Evolutionary conservation across 2,888 invertebrate species (phyloP), one percentile per base, ranked within the genome.

Genomic region (Thumatha senex): DNA sequence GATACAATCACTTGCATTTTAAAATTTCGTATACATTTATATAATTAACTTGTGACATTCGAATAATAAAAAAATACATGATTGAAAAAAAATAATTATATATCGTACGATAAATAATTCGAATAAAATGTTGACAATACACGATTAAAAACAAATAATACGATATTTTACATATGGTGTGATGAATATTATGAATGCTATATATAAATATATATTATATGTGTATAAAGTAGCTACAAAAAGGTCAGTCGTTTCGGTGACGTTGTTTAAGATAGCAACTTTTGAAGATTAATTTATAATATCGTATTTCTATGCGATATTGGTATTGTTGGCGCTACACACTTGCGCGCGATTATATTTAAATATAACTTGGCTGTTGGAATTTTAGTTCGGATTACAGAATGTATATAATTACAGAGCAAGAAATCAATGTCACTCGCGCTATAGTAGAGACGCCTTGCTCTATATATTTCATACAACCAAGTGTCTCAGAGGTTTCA

Each of bases 1-100:
- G 79, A 76, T 79, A 67, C 61, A 68, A 70, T 72, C 70, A 67
- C 63, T 58, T 64, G 63, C 51, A 55, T 58, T 58, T 58, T 24
- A 24, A 65, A 57, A 63, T 54, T 65, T 61, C 57, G 66, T 50
- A 58, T 31, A 41, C 30, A 13, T 31, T 5, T 31, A 31, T 31
- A 31, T 31, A 7, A 31, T 31, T 7, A 70, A 76, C 80, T 82
- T 82, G 82, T 82, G 82, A 80, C 82, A 52, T 61, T 66, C 50
- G 54, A 70, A 67, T 65, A 74, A 67, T 66, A 67, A 72, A 75
- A 67, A 72, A 67, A 72, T 67, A 75, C 76, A 79, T 76, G 76
- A 81, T 80, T 76, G 61, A 70, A 54, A 64, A 69, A 60, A 67
- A 31, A 31, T 30, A 31, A 63, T 51, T 54, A 63, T 18, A 7